Percentiles rank a stretch among this genome's conserved stretches.
Evolutionary conservation across 2,888 invertebrate species (phyloP).

Genomic region (Metopia argyrocephala): DNA sequence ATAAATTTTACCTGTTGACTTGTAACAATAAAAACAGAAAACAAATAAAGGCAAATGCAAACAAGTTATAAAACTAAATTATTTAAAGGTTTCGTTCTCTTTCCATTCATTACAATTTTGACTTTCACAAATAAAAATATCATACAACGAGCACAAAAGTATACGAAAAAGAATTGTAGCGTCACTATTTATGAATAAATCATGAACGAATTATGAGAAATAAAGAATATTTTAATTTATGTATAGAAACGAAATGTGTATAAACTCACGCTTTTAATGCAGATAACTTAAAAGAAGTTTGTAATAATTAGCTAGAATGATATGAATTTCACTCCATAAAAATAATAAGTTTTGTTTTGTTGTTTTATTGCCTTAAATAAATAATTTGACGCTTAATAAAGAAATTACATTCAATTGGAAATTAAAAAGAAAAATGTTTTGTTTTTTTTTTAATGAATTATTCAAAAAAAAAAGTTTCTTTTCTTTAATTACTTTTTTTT

Average conservation of each 20-base stretch:
- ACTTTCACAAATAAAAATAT: not conserved
- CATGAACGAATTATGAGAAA: not conserved
- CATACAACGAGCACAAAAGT: not conserved
- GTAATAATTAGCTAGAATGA: conserved; percentile 8
- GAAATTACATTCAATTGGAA: too few species aligned
- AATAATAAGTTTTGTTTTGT: fast-evolving
- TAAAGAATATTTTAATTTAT: conserved; percentile 7
- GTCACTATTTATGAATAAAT: conserved; percentile 38
- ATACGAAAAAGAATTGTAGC: conserved; percentile 5
- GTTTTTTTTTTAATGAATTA: too few species aligned
- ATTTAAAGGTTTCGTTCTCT: conserved; percentile 6
- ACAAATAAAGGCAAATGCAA: not conserved
- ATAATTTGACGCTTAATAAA: too few species aligned
- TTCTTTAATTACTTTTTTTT: not conserved
- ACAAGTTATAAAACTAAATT: not conserved
- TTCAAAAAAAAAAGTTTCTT: too few species aligned
- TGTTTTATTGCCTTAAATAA: too few species aligned
- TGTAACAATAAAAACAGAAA: conserved; percentile 19
- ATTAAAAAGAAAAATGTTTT: too few species aligned
- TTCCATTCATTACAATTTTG: too few species aligned
- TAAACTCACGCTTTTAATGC: not conserved
- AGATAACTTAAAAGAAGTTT: not conserved
- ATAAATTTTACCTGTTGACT: conserved; percentile 53
- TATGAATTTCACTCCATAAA: not conserved
- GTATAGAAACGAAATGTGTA: not conserved